These are phyloP conservation scores for Aurelia sp. DNA, from an alignment of 30 jellyfish, hydroid and myxozoan genomes.

Conservation along the genomic window DNA sequence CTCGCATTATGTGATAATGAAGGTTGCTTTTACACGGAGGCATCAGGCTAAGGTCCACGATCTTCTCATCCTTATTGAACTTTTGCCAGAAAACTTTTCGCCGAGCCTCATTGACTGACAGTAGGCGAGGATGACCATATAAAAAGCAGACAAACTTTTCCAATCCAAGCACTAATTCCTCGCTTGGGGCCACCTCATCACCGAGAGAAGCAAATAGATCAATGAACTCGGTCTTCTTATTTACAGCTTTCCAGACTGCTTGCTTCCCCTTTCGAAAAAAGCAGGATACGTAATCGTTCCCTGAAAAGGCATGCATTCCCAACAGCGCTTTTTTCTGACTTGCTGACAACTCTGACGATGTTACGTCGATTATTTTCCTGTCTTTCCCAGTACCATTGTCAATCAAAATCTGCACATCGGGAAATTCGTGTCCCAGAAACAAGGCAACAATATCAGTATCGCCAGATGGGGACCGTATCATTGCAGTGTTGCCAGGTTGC, in stretches of 20 bases:
- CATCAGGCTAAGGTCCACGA: constrained; percentile 34
- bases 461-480: constrained; percentile 54
- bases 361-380: constrained; percentile 29
- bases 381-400: constrained; percentile 42
- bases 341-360: constrained; percentile 28
- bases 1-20: constrained; percentile 23
- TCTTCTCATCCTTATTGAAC: constrained; percentile 23
- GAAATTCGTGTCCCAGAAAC: not conserved
- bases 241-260: constrained; percentile 18
- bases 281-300: constrained; percentile 47
- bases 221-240: constrained; percentile 9
- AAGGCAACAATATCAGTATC: constrained; percentile 23
- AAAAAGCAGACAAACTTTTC: constrained; percentile 48
- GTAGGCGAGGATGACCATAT: constrained; percentile 14
- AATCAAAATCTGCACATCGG: not conserved
- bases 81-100: constrained; percentile 12
- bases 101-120: constrained; percentile 21
- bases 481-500: constrained; percentile 33
- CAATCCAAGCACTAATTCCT: not conserved
- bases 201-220: constrained; percentile 27
- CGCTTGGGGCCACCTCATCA: not conserved
- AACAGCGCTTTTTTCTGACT: constrained; percentile 24
- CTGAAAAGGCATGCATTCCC: constrained; percentile 63
- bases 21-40: constrained; percentile 46
- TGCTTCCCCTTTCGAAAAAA: constrained; percentile 39